A percentile compares a stretch with the other conserved stretches of the same genome.
Evolutionary conservation across 2,888 invertebrate species (phyloP).

Genomic region (Sinhomidia bicolor): DNA sequence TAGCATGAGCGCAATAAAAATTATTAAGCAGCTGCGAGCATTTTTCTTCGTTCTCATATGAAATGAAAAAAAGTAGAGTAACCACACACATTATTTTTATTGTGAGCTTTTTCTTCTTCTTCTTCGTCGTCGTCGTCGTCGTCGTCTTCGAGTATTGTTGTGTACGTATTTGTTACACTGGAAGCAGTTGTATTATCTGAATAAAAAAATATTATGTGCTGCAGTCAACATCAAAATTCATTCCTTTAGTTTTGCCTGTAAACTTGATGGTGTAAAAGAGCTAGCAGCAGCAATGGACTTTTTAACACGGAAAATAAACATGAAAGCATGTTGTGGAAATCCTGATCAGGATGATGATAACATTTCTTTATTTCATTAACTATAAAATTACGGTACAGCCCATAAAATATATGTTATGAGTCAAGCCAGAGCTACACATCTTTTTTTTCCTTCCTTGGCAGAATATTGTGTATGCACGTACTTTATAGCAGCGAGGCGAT

Average conservation of each 20-base stretch:
- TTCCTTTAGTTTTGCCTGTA: not conserved
- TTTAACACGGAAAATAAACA: not conserved
- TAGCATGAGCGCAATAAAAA: not conserved
- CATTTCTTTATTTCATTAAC: not conserved
- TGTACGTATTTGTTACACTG: too few species aligned
- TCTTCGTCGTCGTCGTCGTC: too few species aligned
- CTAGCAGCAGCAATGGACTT: not conserved
- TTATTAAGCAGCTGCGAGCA: conserved; percentile 29
- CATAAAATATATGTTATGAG: not conserved
- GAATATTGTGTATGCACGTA: not conserved
- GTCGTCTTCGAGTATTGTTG: too few species aligned
- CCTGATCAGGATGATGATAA: too few species aligned
- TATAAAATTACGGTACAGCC: not conserved
- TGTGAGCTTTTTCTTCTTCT: too few species aligned
- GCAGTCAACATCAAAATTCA: not conserved
- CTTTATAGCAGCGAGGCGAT: not conserved
- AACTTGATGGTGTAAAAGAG: not conserved
- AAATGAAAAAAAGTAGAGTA: not conserved
- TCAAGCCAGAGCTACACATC: not conserved
- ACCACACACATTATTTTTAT: too few species aligned
- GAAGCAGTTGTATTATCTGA: not conserved
- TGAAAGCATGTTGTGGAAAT: not conserved
- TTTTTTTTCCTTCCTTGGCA: conserved; percentile 1
- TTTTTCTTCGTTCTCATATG: conserved; percentile 12
- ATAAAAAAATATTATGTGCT: not conserved